phyloP scores from a whole-genome alignment of 1,140 invertebrate genomes.

The Lutraria rhynchaena region DNA sequence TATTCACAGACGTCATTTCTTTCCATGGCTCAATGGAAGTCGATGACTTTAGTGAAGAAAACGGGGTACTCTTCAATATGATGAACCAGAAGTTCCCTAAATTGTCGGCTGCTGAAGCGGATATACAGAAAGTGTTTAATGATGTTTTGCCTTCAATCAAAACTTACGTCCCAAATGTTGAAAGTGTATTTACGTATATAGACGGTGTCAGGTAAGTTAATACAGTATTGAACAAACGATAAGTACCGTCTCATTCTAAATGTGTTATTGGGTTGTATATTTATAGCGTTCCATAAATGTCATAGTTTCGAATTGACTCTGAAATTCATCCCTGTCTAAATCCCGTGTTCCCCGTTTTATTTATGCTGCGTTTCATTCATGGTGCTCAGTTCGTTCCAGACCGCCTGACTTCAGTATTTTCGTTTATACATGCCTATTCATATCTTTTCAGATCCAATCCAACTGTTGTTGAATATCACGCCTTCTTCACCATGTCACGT shows the following conservation, averaged over 20 bases:
- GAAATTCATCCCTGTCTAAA: too few relatives aligned
- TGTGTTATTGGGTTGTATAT: too few relatives aligned
- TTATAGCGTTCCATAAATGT: too few relatives aligned
- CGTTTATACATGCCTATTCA: too few relatives aligned
- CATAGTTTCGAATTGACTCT: too few relatives aligned
- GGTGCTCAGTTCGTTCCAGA: too few relatives aligned
- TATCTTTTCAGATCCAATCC: constrained; percentile 49
- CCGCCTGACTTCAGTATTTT: too few relatives aligned
- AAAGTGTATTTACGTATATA: constrained; percentile 35
- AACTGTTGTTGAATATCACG: constrained; percentile 59
- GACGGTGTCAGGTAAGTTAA: constrained; percentile 49
- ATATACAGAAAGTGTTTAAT: constrained; percentile 42
- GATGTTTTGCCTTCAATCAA: constrained; percentile 43
- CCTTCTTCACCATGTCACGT: constrained; percentile 57
- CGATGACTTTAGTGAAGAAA: neutral
- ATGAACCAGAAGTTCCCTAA: constrained; percentile 28
- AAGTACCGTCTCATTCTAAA: too few relatives aligned
- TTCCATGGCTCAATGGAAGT: constrained; percentile 55
- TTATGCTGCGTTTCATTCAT: too few relatives aligned
- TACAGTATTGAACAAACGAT: too few relatives aligned
- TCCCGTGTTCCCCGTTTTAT: too few relatives aligned
- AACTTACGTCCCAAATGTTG: constrained; percentile 21
- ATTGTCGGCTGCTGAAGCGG: constrained; percentile 11
- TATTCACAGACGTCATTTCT: constrained; percentile 48
- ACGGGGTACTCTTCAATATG: constrained; percentile 49